These are phyloP conservation scores for Saguinus imperator DNA, from an alignment of 2,113 vertebrate species.

Conservation along the genomic window DNA sequence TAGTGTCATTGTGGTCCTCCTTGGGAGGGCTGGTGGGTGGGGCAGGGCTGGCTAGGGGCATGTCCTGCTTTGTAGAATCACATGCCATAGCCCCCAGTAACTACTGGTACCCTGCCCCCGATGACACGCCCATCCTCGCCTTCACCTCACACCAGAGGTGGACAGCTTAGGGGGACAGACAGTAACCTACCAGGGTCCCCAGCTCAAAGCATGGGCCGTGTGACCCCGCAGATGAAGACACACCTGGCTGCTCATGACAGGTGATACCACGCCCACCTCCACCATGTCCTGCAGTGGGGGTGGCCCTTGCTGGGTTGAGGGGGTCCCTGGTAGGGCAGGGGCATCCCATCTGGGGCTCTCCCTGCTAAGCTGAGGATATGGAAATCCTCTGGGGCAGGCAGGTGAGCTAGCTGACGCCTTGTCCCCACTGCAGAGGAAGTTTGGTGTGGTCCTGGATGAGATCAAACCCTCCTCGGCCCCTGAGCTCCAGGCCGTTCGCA, in stretches of 20 bases:
- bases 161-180: background rate
- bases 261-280: accelerated
- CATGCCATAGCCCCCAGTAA: background rate
- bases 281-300: background rate
- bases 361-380: background rate
- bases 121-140: accelerated
- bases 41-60: no score
- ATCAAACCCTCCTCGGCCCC: slow-evolving; percentile 87
- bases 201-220: background rate
- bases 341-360: background rate
- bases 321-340: background rate
- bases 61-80: background rate
- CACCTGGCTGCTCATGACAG: background rate
- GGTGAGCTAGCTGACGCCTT: accelerated
- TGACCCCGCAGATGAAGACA: no score
- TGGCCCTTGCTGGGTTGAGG: background rate
- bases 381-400: accelerated
- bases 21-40: accelerated
- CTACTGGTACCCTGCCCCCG: no score
- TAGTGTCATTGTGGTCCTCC: background rate
- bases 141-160: background rate
- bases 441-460: slow-evolving; percentile 95
- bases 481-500: slow-evolving; percentile 93
- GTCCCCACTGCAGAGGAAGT: slow-evolving; percentile 87
- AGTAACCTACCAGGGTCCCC: no score